These are phyloP conservation scores for Craterocephalus amniculus DNA, from an alignment of 2,797 vertebrate species.

Conservation along the genomic window DNA sequence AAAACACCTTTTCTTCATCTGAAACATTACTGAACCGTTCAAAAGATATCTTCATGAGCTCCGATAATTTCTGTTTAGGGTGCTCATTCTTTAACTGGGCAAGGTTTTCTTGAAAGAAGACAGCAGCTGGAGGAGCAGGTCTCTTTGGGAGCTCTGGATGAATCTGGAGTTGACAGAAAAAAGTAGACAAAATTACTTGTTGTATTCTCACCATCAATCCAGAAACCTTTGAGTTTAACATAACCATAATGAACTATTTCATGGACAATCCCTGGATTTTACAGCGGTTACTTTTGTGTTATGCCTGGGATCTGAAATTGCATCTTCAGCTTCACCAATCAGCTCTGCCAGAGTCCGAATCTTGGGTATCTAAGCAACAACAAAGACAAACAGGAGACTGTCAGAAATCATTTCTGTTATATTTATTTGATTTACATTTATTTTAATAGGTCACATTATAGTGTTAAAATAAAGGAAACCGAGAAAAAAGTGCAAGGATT, in stretches of 20 bases:
- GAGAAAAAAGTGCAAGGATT: background rate
- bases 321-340: slow-evolving; percentile 86
- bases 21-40: slow-evolving; percentile 85
- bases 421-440: background rate
- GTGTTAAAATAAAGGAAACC: background rate
- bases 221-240: too few species aligned
- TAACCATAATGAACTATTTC: background rate
- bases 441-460: background rate
- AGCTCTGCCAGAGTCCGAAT: slow-evolving; percentile 87
- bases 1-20: slow-evolving; percentile 85
- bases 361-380: slow-evolving; percentile 84
- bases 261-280: background rate
- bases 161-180: slow-evolving; percentile 70
- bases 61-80: slow-evolving; percentile 80
- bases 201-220: background rate
- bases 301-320: slow-evolving; percentile 80
- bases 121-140: slow-evolving; percentile 82
- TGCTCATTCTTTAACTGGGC: slow-evolving; percentile 82
- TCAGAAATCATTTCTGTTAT: background rate
- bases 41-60: slow-evolving; percentile 80
- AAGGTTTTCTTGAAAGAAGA: slow-evolving; percentile 85
- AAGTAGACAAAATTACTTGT: background rate
- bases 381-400: background rate
- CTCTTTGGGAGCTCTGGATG: slow-evolving; percentile 87
- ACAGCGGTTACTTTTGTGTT: slow-evolving; percentile 79